phyloP scores from a whole-genome alignment of 2,113 vertebrate species.

The Psophia crepitans region DNA sequence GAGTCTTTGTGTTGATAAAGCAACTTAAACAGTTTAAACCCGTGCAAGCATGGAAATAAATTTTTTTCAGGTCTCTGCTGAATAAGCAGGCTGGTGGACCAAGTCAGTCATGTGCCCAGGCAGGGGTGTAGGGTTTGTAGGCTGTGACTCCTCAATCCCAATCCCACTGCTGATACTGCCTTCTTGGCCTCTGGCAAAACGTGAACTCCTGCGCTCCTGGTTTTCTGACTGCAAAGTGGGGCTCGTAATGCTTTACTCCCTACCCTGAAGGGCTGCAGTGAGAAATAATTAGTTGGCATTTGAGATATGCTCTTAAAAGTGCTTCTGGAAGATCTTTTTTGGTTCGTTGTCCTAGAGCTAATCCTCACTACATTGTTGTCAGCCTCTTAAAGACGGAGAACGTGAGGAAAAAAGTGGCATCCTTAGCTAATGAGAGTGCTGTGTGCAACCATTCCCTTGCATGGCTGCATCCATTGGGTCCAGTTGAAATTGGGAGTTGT shows the following conservation, averaged over 20 bases:
- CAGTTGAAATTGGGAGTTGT: neutral
- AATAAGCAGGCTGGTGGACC: neutral
- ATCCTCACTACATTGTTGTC: neutral
- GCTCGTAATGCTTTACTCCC: neutral
- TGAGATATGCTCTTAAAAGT: neutral
- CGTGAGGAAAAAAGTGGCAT: neutral
- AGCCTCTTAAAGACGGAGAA: neutral
- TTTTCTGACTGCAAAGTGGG: neutral
- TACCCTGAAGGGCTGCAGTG: neutral
- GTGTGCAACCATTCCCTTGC: neutral
- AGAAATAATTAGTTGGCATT: neutral
- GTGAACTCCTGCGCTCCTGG: neutral
- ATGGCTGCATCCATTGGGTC: neutral
- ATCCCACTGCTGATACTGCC: neutral
- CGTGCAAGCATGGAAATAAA: neutral
- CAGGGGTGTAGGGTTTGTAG: neutral
- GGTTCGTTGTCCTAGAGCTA: neutral
- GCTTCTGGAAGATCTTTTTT: conserved; percentile 18
- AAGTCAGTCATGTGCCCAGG: neutral
- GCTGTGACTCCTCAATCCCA: neutral
- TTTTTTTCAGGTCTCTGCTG: neutral
- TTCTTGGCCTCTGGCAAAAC: neutral
- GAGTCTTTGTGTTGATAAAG: neutral
- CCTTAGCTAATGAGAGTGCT: neutral
- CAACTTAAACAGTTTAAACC: neutral